Evolutionary conservation across 2,113 vertebrate genomes (phyloP), one percentile per base, ranked within the genome.

Genomic region (Azemiops feae): DNA sequence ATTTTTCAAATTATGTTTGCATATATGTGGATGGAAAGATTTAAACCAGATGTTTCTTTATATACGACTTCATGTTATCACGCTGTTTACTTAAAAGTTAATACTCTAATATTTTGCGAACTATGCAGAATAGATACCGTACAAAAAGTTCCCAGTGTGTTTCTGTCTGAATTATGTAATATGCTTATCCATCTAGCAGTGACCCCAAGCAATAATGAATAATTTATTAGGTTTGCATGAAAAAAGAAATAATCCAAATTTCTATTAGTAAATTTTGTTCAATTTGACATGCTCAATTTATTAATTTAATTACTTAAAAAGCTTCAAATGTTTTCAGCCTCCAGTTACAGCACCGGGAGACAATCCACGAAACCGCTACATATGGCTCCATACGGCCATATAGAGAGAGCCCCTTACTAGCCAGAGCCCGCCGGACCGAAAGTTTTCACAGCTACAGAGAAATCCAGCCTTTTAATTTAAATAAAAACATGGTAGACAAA

Each of bases 371-470:
- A 97, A 97, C 96, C 5, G 98, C 98, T 9, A 99, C 99, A 0
- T 99, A 99, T 0, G 98, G 98, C 25, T 98, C 99, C 0, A 95
- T 99, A 92, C 96, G 99, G 64, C 99, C 99, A 0, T 99, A 99
- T 97, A 97, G 99, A 92, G 99, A 99, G 96, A 99, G 99, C 92
- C 99, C 99, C 23, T 95, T 99, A 20, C 92, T 99, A 97, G 99
- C 99, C 69, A 98, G 99, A 23, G 99, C 99, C 0, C 97, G 99
- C 85, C 97, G 99, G 93, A 99, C 99, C 0, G 99, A 99, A 97
- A 99, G 99, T 96, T 99, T 99, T 94, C 98, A 99, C 97, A 98
- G 98, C 95, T 98, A 98, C 94, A 95, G 98, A 95, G 99, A 99
- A 96, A 99, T 99, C 94, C 99, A 99, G 96, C 97, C 97, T 94